phyloP scores from a whole-genome alignment of 2,888 invertebrate genomes.

The Netelia melanura region DNA sequence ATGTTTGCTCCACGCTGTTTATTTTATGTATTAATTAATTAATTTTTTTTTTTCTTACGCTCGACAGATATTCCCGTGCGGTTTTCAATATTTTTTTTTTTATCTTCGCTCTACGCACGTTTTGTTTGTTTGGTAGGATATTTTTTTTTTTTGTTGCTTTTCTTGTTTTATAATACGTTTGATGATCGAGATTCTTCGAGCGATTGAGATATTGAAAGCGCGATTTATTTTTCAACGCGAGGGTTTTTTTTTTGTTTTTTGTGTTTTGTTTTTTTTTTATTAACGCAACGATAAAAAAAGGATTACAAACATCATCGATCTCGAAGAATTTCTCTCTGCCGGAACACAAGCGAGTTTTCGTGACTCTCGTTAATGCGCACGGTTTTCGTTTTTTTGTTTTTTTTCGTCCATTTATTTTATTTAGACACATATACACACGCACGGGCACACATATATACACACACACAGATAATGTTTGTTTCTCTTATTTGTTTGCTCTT shows the following conservation, averaged over 20 bases:
- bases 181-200: conserved; percentile 38
- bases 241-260: too few relatives aligned
- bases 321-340: conserved; percentile 31
- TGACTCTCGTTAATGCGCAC: conserved; percentile 3
- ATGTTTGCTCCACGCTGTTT: conserved; percentile 64
- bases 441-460: conserved; percentile 64
- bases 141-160: conserved; percentile 23
- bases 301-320: conserved; percentile 22
- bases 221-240: neutral
- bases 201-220: conserved; percentile 9
- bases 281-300: neutral
- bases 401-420: conserved; percentile 16
- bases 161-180: conserved; percentile 9
- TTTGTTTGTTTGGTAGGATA: conserved; percentile 38
- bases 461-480: conserved; percentile 46
- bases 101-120: neutral
- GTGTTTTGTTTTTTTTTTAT: neutral
- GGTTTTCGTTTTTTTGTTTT: neutral
- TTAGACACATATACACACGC: conserved; percentile 63
- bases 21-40: too few relatives aligned
- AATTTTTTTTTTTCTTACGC: neutral
- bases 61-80: conserved; percentile 68
- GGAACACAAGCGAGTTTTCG: conserved; percentile 37
- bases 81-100: conserved; percentile 46
- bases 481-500: conserved; percentile 24